phyloP scores from a whole-genome alignment of 2,888 invertebrate species.

The Congeria kusceri region DNA sequence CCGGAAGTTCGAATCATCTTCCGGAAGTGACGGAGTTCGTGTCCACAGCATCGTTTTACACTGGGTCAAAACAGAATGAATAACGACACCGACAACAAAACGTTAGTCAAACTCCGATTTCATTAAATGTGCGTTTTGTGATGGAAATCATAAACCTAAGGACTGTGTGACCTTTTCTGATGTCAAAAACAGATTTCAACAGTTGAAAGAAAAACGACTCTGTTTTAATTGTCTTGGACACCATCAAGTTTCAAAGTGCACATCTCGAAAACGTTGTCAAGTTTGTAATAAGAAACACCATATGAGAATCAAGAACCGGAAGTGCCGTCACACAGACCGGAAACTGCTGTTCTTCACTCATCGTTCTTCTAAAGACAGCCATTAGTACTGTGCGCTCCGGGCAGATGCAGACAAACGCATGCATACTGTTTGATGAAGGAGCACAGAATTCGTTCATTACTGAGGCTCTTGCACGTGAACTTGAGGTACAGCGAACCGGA shows the following conservation, averaged over 20 bases:
- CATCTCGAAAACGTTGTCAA: constrained; percentile 21
- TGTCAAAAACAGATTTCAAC: neutral
- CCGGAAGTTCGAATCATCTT: neutral
- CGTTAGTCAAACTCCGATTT: neutral
- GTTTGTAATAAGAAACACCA: constrained; percentile 31
- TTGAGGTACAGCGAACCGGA: too few species aligned
- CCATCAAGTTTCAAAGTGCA: constrained; percentile 27
- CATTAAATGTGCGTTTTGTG: constrained; percentile 17
- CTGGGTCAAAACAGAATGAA: neutral
- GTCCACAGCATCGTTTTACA: neutral
- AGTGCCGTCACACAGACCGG: too few species aligned
- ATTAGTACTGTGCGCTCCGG: too few species aligned
- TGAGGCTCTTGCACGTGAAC: constrained; percentile 11
- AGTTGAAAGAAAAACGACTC: constrained; percentile 16
- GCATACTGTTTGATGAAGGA: constrained; percentile 48
- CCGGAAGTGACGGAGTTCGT: neutral
- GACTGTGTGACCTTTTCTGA: constrained; percentile 3
- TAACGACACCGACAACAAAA: neutral
- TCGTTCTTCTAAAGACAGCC: constrained; percentile 10
- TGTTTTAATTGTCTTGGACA: constrained; percentile 36
- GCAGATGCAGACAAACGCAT: constrained; percentile 1
- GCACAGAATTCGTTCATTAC: constrained; percentile 38
- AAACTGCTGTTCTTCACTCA: neutral
- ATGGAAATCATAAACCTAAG: neutral
- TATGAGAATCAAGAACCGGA: constrained; percentile 11